Percentiles rank a stretch among this genome's conserved stretches.
These are phyloP conservation scores for Falco punctatus DNA, from an alignment of 2,113 vertebrate species.

Conservation along the genomic window DNA sequence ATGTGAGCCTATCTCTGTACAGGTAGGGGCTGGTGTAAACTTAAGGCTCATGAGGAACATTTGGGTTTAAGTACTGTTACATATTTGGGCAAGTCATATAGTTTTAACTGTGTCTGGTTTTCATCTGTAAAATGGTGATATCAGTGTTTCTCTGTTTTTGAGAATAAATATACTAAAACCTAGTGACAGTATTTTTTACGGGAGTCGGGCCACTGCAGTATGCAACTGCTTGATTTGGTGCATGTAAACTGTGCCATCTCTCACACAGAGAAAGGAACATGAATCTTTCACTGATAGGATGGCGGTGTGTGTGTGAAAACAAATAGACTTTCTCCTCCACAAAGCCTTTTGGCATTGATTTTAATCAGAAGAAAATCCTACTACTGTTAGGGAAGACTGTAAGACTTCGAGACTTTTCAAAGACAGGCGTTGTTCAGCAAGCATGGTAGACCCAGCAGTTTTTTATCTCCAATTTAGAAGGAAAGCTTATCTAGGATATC, in stretches of 20 bases:
- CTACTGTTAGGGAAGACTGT: background rate
- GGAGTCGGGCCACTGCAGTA: background rate
- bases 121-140: background rate
- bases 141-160: background rate
- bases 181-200: background rate
- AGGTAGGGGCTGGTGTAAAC: background rate
- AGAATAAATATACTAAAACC: background rate
- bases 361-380: background rate
- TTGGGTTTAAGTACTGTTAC: background rate
- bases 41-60: background rate
- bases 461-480: background rate
- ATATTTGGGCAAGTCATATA: background rate
- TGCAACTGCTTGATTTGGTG: background rate
- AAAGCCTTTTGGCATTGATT: background rate
- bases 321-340: too few species aligned
- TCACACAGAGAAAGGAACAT: background rate
- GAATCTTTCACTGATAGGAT: background rate
- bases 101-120: background rate
- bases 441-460: background rate
- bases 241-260: background rate
- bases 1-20: background rate
- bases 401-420: background rate
- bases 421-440: background rate
- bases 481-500: background rate
- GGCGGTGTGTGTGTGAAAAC: too few species aligned